Conservation (phyloP, 2,888 invertebrate genomes). For the Synergus gifuensis region DNA sequence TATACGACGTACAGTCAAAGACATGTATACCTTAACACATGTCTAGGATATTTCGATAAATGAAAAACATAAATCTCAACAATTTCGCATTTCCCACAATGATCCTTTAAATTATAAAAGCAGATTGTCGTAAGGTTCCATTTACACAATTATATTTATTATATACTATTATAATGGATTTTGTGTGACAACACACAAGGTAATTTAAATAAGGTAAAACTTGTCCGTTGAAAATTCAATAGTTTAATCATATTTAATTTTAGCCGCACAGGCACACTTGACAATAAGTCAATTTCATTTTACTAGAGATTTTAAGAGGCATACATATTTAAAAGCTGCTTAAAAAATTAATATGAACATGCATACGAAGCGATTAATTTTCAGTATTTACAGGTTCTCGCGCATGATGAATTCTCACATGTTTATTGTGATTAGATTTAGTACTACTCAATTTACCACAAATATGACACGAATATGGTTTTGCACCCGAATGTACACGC, state of each 20-base stretch:
- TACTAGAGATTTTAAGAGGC: constrained; percentile 37
- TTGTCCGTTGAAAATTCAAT: not conserved
- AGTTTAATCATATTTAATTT: constrained; percentile 13
- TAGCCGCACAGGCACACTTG: constrained; percentile 23
- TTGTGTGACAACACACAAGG: not conserved
- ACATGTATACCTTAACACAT: too few species aligned
- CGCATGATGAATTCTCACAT: constrained; percentile 93
- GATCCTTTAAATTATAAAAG: not conserved
- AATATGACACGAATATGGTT: constrained; percentile 91
- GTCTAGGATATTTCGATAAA: too few species aligned
- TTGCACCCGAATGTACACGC: constrained; percentile 89
- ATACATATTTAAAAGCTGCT: constrained; percentile 31
- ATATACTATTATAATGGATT: not conserved
- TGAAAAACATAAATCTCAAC: too few species aligned
- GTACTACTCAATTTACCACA: constrained; percentile 94
- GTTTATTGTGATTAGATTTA: constrained; percentile 94
- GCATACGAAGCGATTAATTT: constrained; percentile 78
- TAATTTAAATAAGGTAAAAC: not conserved
- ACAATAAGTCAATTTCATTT: constrained; percentile 36
- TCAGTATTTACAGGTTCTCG: constrained; percentile 92
- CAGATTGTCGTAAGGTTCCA: not conserved
- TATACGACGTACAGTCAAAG: too few species aligned
- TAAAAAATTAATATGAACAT: constrained; percentile 34
- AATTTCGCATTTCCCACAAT: not conserved
- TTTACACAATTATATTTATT: not conserved